Base-by-base conservation (phyloP, 2,113 vertebrate genomes). In the Otocyon megalotis region DNA sequence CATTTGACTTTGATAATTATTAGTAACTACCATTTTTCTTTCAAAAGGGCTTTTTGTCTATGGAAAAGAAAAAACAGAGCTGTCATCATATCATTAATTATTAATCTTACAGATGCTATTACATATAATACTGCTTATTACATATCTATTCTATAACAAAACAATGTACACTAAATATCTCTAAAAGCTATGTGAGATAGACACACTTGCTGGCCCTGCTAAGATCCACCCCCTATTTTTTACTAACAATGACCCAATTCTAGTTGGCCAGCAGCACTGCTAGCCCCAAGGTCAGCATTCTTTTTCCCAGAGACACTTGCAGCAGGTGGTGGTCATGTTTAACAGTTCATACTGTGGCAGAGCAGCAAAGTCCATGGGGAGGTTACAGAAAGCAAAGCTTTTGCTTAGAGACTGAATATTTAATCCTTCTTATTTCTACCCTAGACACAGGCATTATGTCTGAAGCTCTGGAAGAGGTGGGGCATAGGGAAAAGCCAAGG, bases 1-100 rank as follows among this genome's bases (percentile, higher is more conserved):
- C 14, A 77, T 48, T 95, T 13, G 83, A 71, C 26, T 96, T 82
- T 94, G 58, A 87, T 82, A 19, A 74, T 53, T 10, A 76, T 74
- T 82, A 72, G 88, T 77, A 80, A 76, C 16, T 77, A 81, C 20
- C 1, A 32, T 53, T 89, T 85, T 92, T 84, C 26, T 92, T 79
- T 80, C 62, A 91, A 88, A 90, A 14, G 10, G 56, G 1, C 1
- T 54, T 69, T 88, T 69, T 88, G n/a, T 84, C 32, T 91, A 17
- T 56, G 13, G 24, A 76, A 92, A 93, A 91, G 19, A 19, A 88
- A 91, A 91, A 92, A 13, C 12, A 37, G 91, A 53, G 16, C 20
- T 76, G 62, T 54, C 22, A 60, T 43, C 54, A 43, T 60, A 83
- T 72, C 72, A 60, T 72, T 65, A 48, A 79, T 72, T 77, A 54